Evolutionary conservation across 2,113 vertebrate species (phyloP).

Genomic region (Pyrgilauda ruficollis): DNA sequence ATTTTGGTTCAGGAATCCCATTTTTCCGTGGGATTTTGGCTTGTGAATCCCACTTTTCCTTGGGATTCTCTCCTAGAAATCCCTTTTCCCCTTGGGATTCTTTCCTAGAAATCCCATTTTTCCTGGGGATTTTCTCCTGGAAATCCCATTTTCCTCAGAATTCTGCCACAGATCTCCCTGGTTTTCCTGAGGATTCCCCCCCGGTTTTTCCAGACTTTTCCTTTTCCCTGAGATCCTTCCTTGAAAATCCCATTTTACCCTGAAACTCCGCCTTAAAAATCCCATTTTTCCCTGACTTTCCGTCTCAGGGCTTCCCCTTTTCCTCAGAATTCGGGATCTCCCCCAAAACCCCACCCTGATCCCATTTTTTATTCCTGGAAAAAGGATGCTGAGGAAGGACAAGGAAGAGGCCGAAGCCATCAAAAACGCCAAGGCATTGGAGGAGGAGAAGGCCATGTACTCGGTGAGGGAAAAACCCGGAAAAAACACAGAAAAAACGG

Average conservation of each 20-base stretch:
- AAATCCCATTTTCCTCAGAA: neutral
- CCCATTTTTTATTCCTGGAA: fast-evolving
- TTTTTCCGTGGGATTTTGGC: neutral
- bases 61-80: too few relatives aligned
- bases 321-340: too few relatives aligned
- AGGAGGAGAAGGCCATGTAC: slow-evolving; percentile 98
- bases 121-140: fast-evolving
- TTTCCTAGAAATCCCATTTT: neutral
- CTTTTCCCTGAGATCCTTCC: neutral
- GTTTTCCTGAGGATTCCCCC: too few relatives aligned
- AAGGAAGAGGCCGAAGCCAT: slow-evolving; percentile 97
- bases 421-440: slow-evolving; percentile 93
- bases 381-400: slow-evolving; percentile 94
- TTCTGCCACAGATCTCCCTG: too few relatives aligned
- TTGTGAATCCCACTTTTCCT: fast-evolving
- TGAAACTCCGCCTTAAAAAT: too few relatives aligned
- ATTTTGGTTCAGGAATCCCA: fast-evolving
- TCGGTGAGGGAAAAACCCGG: slow-evolving; percentile 75
- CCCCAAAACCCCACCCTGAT: neutral
- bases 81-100: too few relatives aligned
- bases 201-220: too few relatives aligned
- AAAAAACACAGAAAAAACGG: fast-evolving
- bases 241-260: too few relatives aligned
- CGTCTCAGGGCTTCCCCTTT: too few relatives aligned
- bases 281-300: too few relatives aligned